Base-by-base conservation (phyloP, 2,797 vertebrate genomes). In the Melanotaenia pygmaea region DNA sequence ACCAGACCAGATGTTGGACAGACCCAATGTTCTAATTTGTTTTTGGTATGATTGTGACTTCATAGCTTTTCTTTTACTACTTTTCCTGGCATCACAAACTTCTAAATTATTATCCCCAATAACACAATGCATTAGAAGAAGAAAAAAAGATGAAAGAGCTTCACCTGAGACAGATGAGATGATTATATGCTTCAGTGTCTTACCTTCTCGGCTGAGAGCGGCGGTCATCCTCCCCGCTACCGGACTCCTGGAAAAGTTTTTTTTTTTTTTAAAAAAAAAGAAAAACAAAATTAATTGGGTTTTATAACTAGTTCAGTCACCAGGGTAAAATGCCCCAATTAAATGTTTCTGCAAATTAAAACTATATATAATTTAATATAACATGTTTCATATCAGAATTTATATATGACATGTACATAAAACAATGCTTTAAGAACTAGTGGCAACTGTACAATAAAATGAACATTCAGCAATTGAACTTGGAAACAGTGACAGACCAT, bases 191-290 rank as follows among this genome's bases (percentile, higher is more conserved):
- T 5, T 35, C n/a, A n/a, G 30, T 67, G n/a, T 81, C 82, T 88
- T 95, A 99, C 98, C 98, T 99, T 89, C 97, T 95, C 38, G 96
- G 97, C 89, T 99, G 98, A 88, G 97, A 98, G 67, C 97, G 95
- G 63, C 97, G 96, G 83, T 99, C 98, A 78, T 99, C 98, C 79
- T 99, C 98, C 89, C 97, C 97, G 38, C 98, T 99, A 92, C 98
- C 98, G 75, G 96, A 98, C 95, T 99, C 98, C 98, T 99, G n/a
- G 14, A 32, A 53, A 65, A 18, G 80, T 5, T n/a, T 47, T 20
- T 45, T 30, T 30, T 30, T 30, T 30, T 30, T 30, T 30, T 30
- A 28, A 28, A 28, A 4, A 18, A 72, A n/a, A 22, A 81, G 43
- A 77, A 53, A 63, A 66, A 30, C 0, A 53, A 12, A 53, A 30